These are phyloP conservation scores for Onchidella celtica DNA, from an alignment of 2,888 invertebrate genomes.

Conservation along the genomic window DNA sequence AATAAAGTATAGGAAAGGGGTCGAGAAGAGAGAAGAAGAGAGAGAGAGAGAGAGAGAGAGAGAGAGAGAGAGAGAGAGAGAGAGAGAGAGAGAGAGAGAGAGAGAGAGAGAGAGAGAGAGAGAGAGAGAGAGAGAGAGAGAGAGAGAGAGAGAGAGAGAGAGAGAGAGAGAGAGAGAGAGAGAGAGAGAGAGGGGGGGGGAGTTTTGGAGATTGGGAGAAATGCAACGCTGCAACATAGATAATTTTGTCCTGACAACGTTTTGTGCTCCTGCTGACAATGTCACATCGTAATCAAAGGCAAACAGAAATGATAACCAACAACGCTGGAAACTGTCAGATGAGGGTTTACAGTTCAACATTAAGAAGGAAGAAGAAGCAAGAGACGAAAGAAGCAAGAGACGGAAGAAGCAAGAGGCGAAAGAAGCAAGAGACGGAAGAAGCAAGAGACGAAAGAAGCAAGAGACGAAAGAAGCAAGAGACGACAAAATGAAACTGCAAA, in stretches of 20 bases:
- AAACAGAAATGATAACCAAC: too few relatives aligned
- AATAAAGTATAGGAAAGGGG: background rate
- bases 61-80: constrained; percentile 18
- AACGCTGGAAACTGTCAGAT: too few relatives aligned
- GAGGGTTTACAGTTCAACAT: too few relatives aligned
- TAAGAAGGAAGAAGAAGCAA: too few relatives aligned
- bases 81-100: background rate
- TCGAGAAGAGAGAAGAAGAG: background rate
- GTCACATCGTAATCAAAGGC: too few relatives aligned
- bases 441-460: background rate
- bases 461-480: background rate
- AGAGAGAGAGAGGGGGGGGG: constrained; percentile 1
- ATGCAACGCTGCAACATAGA: too few relatives aligned
- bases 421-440: background rate
- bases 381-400: background rate
- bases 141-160: background rate
- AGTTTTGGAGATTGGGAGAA: constrained; percentile 19
- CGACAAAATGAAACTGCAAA: background rate
- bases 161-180: constrained; percentile 12
- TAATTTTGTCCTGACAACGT: too few relatives aligned
- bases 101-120: background rate
- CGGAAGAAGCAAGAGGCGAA: background rate
- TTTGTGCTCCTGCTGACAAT: too few relatives aligned
- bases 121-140: background rate
- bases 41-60: background rate